Conservation (phyloP, 2,888 invertebrate species). For the Agapostemon virescens region DNA sequence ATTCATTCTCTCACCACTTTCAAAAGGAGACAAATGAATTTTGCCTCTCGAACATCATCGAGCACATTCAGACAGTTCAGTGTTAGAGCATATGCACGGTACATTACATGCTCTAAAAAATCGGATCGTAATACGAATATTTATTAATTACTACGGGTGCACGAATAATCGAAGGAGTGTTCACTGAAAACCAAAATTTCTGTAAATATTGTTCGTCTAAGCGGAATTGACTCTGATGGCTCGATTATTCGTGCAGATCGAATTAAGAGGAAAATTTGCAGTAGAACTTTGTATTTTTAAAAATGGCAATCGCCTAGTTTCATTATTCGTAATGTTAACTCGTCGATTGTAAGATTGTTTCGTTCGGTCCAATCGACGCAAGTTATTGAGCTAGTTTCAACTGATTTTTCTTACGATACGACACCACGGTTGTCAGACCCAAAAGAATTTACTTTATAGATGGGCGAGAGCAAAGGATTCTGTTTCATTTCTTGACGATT, state of each 20-base stretch:
- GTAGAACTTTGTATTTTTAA: constrained; percentile 77
- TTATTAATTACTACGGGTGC: constrained; percentile 76
- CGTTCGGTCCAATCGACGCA: constrained; percentile 60
- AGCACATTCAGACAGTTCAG: constrained; percentile 70
- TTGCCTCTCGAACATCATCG: constrained; percentile 37
- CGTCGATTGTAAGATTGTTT: constrained; percentile 37
- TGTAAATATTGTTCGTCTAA: not conserved
- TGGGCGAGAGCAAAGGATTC: constrained; percentile 51
- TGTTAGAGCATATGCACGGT: constrained; percentile 78
- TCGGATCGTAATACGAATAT: constrained; percentile 75
- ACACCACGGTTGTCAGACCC: constrained; percentile 42
- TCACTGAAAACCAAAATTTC: not conserved
- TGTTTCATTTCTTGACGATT: constrained; percentile 36
- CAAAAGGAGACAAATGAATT: constrained; percentile 15
- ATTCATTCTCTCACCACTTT: constrained; percentile 27
- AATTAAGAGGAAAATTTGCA: constrained; percentile 77
- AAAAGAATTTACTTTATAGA: constrained; percentile 51
- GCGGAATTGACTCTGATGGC: not conserved
- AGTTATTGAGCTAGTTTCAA: constrained; percentile 60
- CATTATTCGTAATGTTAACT: constrained; percentile 30
- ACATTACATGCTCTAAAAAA: constrained; percentile 78
- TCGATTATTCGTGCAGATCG: constrained; percentile 59
- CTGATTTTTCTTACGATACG: constrained; percentile 53
- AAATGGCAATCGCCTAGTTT: constrained; percentile 65
- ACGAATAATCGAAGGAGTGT: constrained; percentile 68